These are phyloP conservation scores for Acanthosepion esculentum DNA, from an alignment of 2,888 invertebrate genomes.

Conservation along the genomic window DNA sequence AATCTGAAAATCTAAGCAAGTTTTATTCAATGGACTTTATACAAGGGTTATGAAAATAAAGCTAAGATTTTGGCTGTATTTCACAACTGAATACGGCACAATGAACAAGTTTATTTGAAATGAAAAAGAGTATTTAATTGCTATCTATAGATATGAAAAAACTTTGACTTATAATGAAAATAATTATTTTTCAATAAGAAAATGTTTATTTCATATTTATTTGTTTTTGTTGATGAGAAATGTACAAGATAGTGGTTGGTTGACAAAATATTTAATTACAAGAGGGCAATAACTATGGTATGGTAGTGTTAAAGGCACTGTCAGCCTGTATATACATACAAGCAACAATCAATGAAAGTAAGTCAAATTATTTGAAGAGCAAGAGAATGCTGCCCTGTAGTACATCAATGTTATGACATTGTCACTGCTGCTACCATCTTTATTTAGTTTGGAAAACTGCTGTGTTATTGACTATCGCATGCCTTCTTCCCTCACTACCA, in stretches of 20 bases:
- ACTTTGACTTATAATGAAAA: background rate
- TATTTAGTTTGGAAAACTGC: constrained; percentile 33
- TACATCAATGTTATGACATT: constrained; percentile 33
- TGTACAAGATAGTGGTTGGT: background rate
- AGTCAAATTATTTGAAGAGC: constrained; percentile 33
- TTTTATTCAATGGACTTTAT: background rate
- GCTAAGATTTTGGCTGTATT: background rate
- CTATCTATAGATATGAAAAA: background rate
- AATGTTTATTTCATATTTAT: background rate
- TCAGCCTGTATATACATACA: background rate
- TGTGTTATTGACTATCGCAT: constrained; percentile 33
- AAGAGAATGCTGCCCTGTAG: constrained; percentile 23
- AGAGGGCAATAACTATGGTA: background rate
- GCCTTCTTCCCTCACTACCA: constrained; percentile 33
- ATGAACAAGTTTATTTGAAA: background rate
- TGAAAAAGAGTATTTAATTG: background rate
- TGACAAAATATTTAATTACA: background rate
- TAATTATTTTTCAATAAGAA: background rate
- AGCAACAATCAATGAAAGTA: background rate
- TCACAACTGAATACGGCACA: background rate
- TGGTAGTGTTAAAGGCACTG: background rate
- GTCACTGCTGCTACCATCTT: constrained; percentile 33
- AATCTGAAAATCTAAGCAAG: background rate
- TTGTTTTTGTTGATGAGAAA: background rate
- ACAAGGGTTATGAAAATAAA: background rate